Conservation (phyloP, 2,888 invertebrate genomes). For the Terebella lapidaria region DNA sequence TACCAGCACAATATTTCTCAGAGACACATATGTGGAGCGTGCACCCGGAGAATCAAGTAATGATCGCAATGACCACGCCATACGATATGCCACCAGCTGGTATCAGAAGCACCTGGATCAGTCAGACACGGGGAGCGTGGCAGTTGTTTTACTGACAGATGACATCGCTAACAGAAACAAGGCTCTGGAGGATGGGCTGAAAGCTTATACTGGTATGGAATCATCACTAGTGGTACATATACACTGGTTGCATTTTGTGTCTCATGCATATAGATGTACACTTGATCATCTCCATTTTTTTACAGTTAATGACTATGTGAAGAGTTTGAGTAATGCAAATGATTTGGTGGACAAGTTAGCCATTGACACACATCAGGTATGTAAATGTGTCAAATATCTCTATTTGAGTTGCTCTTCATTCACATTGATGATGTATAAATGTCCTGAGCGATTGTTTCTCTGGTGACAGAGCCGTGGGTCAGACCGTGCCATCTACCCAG, state of each 20-base stretch:
- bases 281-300: background rate
- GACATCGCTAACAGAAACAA: constrained; percentile 72
- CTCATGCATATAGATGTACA: background rate
- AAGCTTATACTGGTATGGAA: constrained; percentile 51
- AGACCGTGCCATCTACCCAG: constrained; percentile 56
- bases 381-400: too few relatives aligned
- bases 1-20: too few relatives aligned
- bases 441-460: too few relatives aligned
- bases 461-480: too few relatives aligned
- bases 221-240: background rate
- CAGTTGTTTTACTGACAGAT: constrained; percentile 76
- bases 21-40: constrained; percentile 82
- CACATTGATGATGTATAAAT: too few relatives aligned
- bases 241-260: background rate
- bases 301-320: background rate
- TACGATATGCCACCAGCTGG: constrained; percentile 76
- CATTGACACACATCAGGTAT: too few relatives aligned
- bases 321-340: background rate
- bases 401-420: too few relatives aligned
- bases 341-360: background rate
- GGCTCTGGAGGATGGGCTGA: constrained; percentile 67
- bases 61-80: constrained; percentile 88
- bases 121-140: constrained; percentile 45
- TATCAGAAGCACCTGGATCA: constrained; percentile 65
- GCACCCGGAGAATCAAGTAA: constrained; percentile 77